Conservation (phyloP, 2,888 invertebrate species). For the Odontomyia ornata region DNA sequence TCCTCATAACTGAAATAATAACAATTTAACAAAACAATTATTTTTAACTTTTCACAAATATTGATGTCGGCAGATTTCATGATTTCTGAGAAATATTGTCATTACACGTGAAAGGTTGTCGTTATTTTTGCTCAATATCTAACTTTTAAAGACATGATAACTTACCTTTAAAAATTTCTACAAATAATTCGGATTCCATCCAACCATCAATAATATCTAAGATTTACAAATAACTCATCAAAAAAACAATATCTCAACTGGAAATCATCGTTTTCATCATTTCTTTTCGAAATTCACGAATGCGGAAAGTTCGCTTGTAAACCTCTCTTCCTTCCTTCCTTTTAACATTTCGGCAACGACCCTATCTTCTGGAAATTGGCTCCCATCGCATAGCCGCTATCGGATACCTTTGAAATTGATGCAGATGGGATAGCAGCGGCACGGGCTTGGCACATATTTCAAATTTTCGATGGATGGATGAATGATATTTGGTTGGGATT, state of each 20-base stretch:
- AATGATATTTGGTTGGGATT: neutral
- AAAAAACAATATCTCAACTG: constrained; percentile 26
- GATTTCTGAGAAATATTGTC: no score
- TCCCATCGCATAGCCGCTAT: neutral
- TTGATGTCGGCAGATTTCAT: no score
- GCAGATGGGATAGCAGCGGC: neutral
- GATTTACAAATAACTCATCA: neutral
- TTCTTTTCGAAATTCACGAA: neutral
- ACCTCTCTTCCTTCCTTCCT: neutral
- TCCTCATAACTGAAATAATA: no score
- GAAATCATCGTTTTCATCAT: constrained; percentile 29
- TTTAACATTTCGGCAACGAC: neutral
- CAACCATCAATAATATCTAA: no score
- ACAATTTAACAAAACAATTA: no score
- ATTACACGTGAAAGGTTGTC: no score
- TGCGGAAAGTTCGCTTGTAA: neutral
- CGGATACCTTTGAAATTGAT: constrained; percentile 2
- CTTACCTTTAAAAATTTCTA: no score
- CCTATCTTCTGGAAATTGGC: neutral
- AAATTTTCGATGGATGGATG: constrained; percentile 33
- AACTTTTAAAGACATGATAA: no score
- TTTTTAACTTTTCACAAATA: no score
- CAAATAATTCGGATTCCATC: no score
- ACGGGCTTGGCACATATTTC: constrained; percentile 18
- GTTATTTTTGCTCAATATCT: no score